Conservation (phyloP, 2,888 invertebrate genomes). For the Adela reaumurella region DNA sequence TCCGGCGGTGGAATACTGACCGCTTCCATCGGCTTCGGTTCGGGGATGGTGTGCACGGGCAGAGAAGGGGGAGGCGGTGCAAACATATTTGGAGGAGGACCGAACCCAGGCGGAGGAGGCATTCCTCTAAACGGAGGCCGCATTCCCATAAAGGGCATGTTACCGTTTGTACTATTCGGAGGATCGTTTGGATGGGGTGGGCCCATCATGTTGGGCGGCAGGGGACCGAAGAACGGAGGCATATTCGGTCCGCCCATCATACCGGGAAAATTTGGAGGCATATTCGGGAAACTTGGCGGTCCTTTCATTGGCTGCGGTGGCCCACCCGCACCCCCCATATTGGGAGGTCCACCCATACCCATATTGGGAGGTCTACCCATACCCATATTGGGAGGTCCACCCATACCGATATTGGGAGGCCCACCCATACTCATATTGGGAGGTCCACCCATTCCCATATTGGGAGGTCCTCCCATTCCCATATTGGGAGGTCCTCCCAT, state of each 20-base stretch:
- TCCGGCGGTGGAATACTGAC: slow-evolving; percentile 44
- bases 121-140: slow-evolving; percentile 29
- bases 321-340: background rate
- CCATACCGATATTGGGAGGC: slow-evolving; percentile 12
- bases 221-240: slow-evolving; percentile 37
- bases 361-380: slow-evolving; percentile 1
- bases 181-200: no score
- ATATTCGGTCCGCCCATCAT: slow-evolving; percentile 36
- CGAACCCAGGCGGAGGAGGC: background rate
- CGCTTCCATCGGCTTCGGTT: slow-evolving; percentile 14
- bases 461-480: slow-evolving; percentile 14
- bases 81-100: background rate
- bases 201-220: slow-evolving; percentile 27
- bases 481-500: slow-evolving; percentile 15
- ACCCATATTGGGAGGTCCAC: slow-evolving; percentile 11
- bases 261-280: slow-evolving; percentile 13
- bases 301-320: slow-evolving; percentile 2
- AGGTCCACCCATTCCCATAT: no score
- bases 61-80: slow-evolving; percentile 25
- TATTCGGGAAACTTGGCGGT: slow-evolving; percentile 5
- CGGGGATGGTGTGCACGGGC: slow-evolving; percentile 36
- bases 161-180: slow-evolving; percentile 16
- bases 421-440: no score
- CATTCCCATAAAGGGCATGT: slow-evolving; percentile 36
- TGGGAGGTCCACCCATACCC: background rate